Evolutionary conservation across 2,113 vertebrate genomes (phyloP), one percentile per base, ranked within the genome.

Genomic region (Atlantisia rogersi): DNA sequence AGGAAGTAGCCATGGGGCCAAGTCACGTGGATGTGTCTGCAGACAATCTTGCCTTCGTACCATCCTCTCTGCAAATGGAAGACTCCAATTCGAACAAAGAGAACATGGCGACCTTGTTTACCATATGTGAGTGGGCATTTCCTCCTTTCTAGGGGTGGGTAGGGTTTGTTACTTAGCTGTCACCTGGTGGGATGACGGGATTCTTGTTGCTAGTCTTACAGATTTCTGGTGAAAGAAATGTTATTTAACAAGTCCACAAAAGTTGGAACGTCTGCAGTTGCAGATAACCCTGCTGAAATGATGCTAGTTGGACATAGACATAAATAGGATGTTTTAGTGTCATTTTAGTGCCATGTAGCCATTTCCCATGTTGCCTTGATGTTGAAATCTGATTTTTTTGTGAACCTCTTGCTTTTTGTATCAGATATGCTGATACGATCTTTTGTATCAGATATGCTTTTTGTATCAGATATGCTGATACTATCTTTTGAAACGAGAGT

Each of bases 81-180:
- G 98, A 99, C 89, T 99, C 99, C 85, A 98, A 98, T 69, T 98
- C 99, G 19, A 99, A 99, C 97, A 99, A 99, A 97, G 99, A 99
- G 96, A 99, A 99, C 95, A 99, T 99, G 98, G 98, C 98, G 64
- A 98, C 98, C 10, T 98, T 99, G 89, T 99, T 98, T 97, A 99
- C 98, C 80, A 99, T 99, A 96, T 99, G 99, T 99, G 97, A 99
- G 98, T 98, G 70, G 88, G 67, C 86, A 37, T 87, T 97, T 90
- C 80, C 68, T 85, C 68, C 74, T 92, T 94, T 82, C 37, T 84
- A 32, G 26, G 95, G 48, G 17, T 58, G 95, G 48, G 15, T 55
- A 17, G 65, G 32, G 32, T 40, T 86, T 82, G 40, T 53, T 28
- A 11, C 2, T 17, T 63, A 78, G 73, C 48, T 68, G 1, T 56